Evolutionary conservation across 2,888 invertebrate genomes (phyloP).

Genomic region (Crematogaster levior): DNA sequence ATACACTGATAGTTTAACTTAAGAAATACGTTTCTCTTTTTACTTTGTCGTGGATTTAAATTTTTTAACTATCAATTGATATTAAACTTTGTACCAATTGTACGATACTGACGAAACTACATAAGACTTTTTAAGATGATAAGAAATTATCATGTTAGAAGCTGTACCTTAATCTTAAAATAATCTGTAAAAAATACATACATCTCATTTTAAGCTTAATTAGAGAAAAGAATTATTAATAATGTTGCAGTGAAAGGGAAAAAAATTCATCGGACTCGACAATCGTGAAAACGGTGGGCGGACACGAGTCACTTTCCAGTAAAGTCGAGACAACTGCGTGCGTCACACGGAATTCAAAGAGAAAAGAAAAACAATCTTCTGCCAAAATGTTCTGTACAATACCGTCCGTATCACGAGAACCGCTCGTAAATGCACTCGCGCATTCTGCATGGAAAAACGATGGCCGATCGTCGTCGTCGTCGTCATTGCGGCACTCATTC

Average conservation of each 20-base stretch:
- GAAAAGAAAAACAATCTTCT: conserved; percentile 9
- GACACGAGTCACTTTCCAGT: neutral
- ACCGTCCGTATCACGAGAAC: neutral
- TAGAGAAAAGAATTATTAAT: neutral
- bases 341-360: conserved; percentile 23
- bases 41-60: neutral
- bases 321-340: conserved; percentile 10
- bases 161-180: neutral
- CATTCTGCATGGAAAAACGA: conserved; percentile 56
- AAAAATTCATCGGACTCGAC: conserved; percentile 56
- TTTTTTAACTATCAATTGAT: neutral
- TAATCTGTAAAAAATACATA: neutral
- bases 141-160: neutral
- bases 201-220: neutral
- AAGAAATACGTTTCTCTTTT: neutral
- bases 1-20: neutral
- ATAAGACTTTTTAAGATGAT: neutral
- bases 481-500: conserved; percentile 47
- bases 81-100: neutral
- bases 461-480: conserved; percentile 55
- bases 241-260: neutral
- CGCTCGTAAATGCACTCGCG: neutral
- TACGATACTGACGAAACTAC: neutral
- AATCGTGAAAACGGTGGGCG: conserved; percentile 13
- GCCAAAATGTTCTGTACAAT: conserved; percentile 27